Base-by-base conservation (phyloP, 1,140 invertebrate genomes). In the Myzus persicae region DNA sequence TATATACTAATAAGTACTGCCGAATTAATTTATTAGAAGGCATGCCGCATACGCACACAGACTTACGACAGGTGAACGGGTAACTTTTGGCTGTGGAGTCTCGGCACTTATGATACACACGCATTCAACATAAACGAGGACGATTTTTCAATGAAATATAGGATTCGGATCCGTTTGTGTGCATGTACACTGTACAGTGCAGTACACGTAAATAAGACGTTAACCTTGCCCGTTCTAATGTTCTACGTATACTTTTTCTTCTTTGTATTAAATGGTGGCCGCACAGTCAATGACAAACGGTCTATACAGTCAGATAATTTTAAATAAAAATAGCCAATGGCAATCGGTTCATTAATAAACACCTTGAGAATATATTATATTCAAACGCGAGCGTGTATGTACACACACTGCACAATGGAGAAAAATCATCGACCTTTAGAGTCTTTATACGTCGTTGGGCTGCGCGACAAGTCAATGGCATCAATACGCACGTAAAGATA, bases 271-370 rank as follows among this genome's bases (percentile, higher is more conserved):
- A 87, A 40, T 85, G 40, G 85, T 46, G 42, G 31, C n/a, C 42
- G 31, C 18, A n/a, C 31, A 48, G 18, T 88, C 44, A 88, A 88
- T 88, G 85, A 48, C 85, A 48, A 88, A 88, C 85, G 42, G 42
- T 46, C 24, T 87, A 42, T 42, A 24, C 40, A n/a, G 85, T 36
- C 46, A 2, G 85, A 48, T 46, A 46, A 87, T 46, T 48, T 36
- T 44, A 85, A 85, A 88, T 46, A 51, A 88, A 88, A 48, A 46
- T 46, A 24, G 18, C 87, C 87, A 88, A 88, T 88, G n/a, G 87
- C 44, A 51, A 88, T 48, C 31, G 87, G 18, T 88, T 88, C 44
- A 36, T 48, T n/a, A 87, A 87, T 46, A 87, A 31, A 87, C 31
- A 46, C 85, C 85, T 87, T 87, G 85, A 46, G 42, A 88, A 88